A percentile compares a stretch with the other conserved stretches of the same genome.
Evolutionary conservation across 2,113 vertebrate species (phyloP).

Genomic region (Nettapus auritus): DNA sequence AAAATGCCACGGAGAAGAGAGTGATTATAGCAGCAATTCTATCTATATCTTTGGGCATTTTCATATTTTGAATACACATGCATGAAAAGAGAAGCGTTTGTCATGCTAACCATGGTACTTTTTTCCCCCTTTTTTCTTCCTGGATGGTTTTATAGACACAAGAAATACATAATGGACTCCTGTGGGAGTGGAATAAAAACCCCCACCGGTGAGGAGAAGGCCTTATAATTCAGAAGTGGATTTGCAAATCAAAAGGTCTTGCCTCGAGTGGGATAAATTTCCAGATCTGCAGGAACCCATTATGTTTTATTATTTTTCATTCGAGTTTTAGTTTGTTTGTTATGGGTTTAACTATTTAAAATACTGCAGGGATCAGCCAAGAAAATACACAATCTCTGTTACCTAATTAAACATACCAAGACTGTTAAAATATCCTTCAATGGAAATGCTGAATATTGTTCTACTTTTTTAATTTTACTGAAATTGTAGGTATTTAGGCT

Average conservation of each 20-base stretch:
- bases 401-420: conserved; percentile 41
- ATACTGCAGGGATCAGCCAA: conserved; percentile 52
- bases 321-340: conserved; percentile 62
- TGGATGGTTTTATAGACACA: conserved; percentile 74
- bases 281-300: conserved; percentile 66
- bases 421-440: conserved; percentile 44
- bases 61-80: conserved; percentile 61
- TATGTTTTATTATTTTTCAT: conserved; percentile 70
- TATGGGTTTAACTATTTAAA: conserved; percentile 72
- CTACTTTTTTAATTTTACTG: background rate
- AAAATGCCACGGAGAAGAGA: conserved; percentile 16
- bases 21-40: conserved; percentile 30
- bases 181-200: conserved; percentile 66
- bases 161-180: conserved; percentile 71
- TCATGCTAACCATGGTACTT: conserved; percentile 72
- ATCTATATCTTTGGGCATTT: conserved; percentile 48
- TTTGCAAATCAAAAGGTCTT: conserved; percentile 77
- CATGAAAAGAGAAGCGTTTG: conserved; percentile 56
- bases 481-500: conserved; percentile 15
- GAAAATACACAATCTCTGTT: conserved; percentile 63
- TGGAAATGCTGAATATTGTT: conserved; percentile 6
- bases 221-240: conserved; percentile 74
- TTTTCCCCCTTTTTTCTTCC: conserved; percentile 53
- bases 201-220: conserved; percentile 63
- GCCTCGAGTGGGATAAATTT: conserved; percentile 69